These are phyloP conservation scores for Cataglyphis altisquamis DNA, from an alignment of 2,888 invertebrate genomes.

Conservation along the genomic window DNA sequence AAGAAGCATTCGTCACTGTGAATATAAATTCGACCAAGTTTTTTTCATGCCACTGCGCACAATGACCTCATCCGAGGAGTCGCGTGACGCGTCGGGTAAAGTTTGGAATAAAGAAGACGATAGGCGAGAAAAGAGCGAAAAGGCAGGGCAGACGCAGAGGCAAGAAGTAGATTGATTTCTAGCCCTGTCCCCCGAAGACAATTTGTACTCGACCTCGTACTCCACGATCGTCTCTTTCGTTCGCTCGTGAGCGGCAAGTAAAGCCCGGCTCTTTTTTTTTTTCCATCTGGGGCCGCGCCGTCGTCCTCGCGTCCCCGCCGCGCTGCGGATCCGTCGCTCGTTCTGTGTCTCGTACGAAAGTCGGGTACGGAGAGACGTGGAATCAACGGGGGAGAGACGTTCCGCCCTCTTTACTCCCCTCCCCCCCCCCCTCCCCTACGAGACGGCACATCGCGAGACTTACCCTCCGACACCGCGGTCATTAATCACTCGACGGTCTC, in stretches of 20 bases:
- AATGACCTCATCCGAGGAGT: constrained; percentile 73
- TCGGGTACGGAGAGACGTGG: constrained; percentile 66
- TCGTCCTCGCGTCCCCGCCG: constrained; percentile 36
- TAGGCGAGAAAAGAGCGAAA: constrained; percentile 40
- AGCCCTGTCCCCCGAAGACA: constrained; percentile 79
- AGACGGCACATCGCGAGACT: constrained; percentile 77
- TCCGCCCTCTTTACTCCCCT: neutral
- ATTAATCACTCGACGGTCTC: constrained; percentile 82
- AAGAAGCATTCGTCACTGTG: constrained; percentile 69
- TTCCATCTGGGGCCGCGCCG: constrained; percentile 31
- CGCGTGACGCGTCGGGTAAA: constrained; percentile 69
- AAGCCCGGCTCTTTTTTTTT: constrained; percentile 74
- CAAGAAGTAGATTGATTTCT: constrained; percentile 82
- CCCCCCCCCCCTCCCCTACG: constrained; percentile 6
- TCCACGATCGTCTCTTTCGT: constrained; percentile 77
- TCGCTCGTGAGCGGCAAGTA: constrained; percentile 80
- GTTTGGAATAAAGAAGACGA: constrained; percentile 73
- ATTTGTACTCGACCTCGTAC: constrained; percentile 81
- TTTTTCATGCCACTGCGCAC: constrained; percentile 64
- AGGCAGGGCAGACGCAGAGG: constrained; percentile 62
- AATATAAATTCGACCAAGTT: constrained; percentile 73
- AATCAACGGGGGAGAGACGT: constrained; percentile 67
- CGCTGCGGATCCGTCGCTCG: constrained; percentile 58
- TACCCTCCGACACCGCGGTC: constrained; percentile 79
- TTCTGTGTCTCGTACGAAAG: constrained; percentile 71